Conservation (phyloP, 2,888 invertebrate species). For the Sipha maydis region DNA sequence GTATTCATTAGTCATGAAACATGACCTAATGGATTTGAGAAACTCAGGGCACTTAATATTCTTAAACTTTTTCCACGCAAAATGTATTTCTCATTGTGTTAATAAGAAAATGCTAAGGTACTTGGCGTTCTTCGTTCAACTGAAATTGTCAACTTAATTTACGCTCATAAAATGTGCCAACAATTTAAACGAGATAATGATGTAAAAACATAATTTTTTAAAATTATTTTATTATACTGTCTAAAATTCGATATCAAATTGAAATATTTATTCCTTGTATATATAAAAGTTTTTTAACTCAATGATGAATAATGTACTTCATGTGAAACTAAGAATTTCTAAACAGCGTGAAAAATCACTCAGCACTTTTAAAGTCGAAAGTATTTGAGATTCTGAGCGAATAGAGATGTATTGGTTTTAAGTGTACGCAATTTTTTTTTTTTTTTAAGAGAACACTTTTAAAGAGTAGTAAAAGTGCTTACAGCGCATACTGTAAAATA, state of each 20-base stretch:
- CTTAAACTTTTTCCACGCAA: too few relatives aligned
- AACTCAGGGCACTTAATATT: neutral
- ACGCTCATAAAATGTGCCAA: too few relatives aligned
- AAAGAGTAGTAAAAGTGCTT: neutral
- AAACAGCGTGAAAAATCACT: neutral
- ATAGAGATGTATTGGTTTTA: neutral
- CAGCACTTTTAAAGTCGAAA: neutral
- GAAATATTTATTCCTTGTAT: neutral
- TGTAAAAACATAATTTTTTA: too few relatives aligned
- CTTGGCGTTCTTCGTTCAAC: too few relatives aligned
- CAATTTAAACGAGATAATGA: too few relatives aligned
- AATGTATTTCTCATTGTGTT: too few relatives aligned
- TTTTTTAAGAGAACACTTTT: neutral
- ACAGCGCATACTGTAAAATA: neutral
- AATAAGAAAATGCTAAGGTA: too few relatives aligned
- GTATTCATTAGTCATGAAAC: neutral
- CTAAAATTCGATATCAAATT: too few relatives aligned
- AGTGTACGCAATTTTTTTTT: neutral
- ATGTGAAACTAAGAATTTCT: neutral
- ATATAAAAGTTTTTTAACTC: neutral
- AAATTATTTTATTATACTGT: too few relatives aligned
- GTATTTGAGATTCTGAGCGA: neutral
- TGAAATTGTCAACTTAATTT: too few relatives aligned
- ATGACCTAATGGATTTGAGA: neutral
- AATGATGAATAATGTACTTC: neutral